Conservation (phyloP, 2,888 invertebrate species). For the Nomada ruficornis region DNA sequence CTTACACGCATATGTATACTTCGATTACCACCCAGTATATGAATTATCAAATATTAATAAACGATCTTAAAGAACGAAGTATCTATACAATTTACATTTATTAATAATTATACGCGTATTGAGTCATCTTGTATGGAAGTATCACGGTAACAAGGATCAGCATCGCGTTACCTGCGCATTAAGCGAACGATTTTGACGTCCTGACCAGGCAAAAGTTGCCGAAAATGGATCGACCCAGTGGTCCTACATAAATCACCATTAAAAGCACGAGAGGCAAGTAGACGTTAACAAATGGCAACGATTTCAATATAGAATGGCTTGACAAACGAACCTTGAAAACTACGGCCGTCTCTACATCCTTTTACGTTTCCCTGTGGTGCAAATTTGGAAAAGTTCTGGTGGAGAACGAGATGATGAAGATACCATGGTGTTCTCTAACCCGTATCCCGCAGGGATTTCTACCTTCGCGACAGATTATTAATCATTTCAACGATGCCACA, state of each 20-base stretch:
- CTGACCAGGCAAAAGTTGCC: constrained; percentile 6
- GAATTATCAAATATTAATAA: no score
- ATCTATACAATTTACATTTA: no score
- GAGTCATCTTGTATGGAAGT: background rate
- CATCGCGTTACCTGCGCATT: background rate
- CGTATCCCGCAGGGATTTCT: constrained; percentile 60
- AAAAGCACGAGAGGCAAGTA: constrained; percentile 58
- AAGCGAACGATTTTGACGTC: background rate
- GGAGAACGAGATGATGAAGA: constrained; percentile 67
- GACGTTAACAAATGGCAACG: constrained; percentile 69
- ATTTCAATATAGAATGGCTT: constrained; percentile 74
- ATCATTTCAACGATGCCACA: constrained; percentile 62
- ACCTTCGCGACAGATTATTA: constrained; percentile 68
- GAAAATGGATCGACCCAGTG: constrained; percentile 36
- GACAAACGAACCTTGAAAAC: constrained; percentile 55
- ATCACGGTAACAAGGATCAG: background rate
- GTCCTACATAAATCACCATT: constrained; percentile 75
- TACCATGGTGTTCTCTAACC: constrained; percentile 61
- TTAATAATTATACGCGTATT: no score
- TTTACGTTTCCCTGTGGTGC: constrained; percentile 36
- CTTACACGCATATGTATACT: no score
- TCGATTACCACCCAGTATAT: no score
- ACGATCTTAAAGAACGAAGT: no score
- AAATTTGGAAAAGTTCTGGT: constrained; percentile 42
- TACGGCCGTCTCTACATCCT: background rate